Percentiles rank a stretch among this genome's conserved stretches.
phyloP scores from a whole-genome alignment of 2,797 vertebrate genomes.

The Etheostoma nigrum region DNA sequence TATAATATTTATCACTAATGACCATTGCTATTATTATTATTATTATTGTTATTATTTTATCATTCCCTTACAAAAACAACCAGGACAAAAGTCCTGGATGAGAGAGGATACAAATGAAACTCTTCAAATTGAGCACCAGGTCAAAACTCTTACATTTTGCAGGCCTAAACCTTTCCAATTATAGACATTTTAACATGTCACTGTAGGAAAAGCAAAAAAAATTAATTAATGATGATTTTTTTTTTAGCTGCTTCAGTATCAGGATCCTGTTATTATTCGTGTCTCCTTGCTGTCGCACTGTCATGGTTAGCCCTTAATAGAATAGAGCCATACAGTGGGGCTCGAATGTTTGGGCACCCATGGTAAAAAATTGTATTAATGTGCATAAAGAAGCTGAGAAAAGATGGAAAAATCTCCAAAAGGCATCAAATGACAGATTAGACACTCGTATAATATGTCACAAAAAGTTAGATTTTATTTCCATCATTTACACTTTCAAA shows the following conservation, averaged over 20 bases:
- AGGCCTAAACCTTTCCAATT: background rate
- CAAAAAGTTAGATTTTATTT: no score
- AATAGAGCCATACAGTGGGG: no score
- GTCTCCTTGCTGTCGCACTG: no score
- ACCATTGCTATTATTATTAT: background rate
- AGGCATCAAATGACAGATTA: no score
- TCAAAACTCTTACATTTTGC: background rate
- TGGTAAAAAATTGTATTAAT: no score
- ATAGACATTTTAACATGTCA: background rate
- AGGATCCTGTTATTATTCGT: no score
- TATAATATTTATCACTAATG: background rate
- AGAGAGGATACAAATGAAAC: background rate
- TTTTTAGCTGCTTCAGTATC: background rate
- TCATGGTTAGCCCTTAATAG: background rate
- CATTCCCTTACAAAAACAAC: background rate
- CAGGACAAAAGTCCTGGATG: background rate
- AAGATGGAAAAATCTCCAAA: no score
- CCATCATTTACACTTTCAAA: no score
- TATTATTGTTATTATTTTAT: background rate
- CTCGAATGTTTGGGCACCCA: no score
- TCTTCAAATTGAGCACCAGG: background rate
- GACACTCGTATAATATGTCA: no score
- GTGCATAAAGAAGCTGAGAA: no score
- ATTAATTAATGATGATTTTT: background rate
- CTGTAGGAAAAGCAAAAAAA: background rate